Conservation (phyloP, 2,113 vertebrate genomes). For the Salvator merianae region DNA sequence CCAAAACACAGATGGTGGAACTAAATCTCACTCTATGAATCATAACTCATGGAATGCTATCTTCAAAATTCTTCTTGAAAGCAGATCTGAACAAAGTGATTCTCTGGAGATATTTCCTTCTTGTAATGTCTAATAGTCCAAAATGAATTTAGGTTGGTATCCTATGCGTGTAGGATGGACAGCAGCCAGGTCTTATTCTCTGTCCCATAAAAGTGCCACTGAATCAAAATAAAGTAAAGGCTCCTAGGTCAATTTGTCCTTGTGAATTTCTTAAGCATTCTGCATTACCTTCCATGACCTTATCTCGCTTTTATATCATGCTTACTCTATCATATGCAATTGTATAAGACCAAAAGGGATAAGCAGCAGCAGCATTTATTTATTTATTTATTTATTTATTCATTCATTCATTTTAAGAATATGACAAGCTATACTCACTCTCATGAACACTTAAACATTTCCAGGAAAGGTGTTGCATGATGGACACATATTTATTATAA, state of each 20-base stretch:
- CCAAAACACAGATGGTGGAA: slow-evolving; percentile 13
- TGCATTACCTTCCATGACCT: not conserved
- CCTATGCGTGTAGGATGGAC: not conserved
- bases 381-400: too few relatives aligned
- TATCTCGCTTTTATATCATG: not conserved
- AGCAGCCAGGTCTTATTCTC: not conserved
- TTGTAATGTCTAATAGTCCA: not conserved
- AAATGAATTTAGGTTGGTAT: not conserved
- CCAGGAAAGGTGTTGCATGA: not conserved
- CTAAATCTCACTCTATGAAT: slow-evolving; percentile 7
- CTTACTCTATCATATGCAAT: not conserved
- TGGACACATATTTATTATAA: not conserved
- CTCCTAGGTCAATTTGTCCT: too few relatives aligned
- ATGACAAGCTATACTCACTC: not conserved
- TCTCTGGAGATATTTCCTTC: not conserved
- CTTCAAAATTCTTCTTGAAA: too few relatives aligned
- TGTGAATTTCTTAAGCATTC: not conserved
- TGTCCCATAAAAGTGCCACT: too few relatives aligned
- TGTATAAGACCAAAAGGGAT: not conserved
- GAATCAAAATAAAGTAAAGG: not conserved
- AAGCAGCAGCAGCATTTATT: too few relatives aligned
- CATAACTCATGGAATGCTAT: not conserved
- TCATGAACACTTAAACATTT: not conserved
- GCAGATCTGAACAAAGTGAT: too few relatives aligned
- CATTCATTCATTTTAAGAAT: too few relatives aligned